These are phyloP conservation scores for Harpagoxenus sublaevis DNA, from an alignment of 2,888 invertebrate genomes.

Conservation along the genomic window DNA sequence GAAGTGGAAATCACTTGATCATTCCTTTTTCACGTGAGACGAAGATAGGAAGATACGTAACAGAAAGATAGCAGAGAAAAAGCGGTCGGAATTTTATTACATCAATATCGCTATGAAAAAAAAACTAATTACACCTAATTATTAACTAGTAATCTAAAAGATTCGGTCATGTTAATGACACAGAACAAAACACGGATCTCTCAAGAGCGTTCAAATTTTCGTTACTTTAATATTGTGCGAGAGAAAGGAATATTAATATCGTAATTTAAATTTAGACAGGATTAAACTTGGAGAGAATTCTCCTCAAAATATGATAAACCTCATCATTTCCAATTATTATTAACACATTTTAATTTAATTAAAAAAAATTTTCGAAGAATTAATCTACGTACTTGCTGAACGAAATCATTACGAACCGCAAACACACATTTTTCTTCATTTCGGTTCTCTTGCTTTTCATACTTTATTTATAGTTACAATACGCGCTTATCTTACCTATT, in stretches of 20 bases:
- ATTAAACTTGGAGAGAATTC: background rate
- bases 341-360: background rate
- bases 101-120: background rate
- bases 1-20: conserved; percentile 1
- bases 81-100: background rate
- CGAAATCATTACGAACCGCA: background rate
- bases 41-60: background rate
- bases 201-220: background rate
- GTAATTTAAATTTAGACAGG: background rate
- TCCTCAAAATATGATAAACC: background rate
- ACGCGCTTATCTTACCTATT: background rate
- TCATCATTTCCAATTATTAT: background rate
- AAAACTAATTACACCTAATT: background rate
- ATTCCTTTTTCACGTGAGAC: background rate
- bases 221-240: background rate
- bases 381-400: background rate
- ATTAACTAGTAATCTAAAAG: background rate
- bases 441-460: background rate
- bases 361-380: background rate
- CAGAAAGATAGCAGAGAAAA: background rate
- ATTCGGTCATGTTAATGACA: too few relatives aligned
- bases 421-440: background rate
- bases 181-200: background rate
- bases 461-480: background rate
- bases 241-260: background rate